Conservation (phyloP, 2,797 vertebrate genomes). For the Spinibarbus caldwelli region DNA sequence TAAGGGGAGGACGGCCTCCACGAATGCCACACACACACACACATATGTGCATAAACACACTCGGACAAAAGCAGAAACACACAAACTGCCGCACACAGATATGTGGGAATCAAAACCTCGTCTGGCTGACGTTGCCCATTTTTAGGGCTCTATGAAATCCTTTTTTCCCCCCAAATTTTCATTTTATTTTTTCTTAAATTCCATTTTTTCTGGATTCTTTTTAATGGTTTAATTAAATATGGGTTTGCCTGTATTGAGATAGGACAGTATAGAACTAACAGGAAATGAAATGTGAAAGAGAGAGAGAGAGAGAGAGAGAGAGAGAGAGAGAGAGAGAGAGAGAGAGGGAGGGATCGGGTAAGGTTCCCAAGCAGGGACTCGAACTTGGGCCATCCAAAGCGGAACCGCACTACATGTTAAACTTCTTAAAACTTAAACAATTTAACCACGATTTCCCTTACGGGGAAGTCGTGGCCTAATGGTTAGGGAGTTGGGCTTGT, state of each 20-base stretch:
- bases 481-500: too few species aligned
- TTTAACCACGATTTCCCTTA: too few species aligned
- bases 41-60: constrained; percentile 41
- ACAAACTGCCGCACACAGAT: constrained; percentile 21
- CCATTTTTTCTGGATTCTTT: not conserved
- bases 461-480: too few species aligned
- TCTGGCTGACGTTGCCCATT: not conserved
- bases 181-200: not conserved
- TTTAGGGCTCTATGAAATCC: not conserved
- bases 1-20: constrained; percentile 76
- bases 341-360: too few species aligned
- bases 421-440: not conserved
- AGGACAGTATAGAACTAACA: too few species aligned
- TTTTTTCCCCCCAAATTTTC: not conserved
- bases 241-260: too few species aligned
- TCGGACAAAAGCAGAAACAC: constrained; percentile 27
- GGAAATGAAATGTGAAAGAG: too few species aligned
- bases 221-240: too few species aligned
- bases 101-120: constrained; percentile 1
- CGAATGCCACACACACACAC: constrained; percentile 67
- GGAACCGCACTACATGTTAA: too few species aligned
- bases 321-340: too few species aligned
- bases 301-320: too few species aligned
- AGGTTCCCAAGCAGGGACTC: not conserved
- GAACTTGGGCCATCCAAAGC: not conserved